A percentile compares a stretch with the other conserved stretches of the same genome.
Evolutionary conservation across 2,888 invertebrate species (phyloP).

Genomic region (Synanthedon andrenaeformis): DNA sequence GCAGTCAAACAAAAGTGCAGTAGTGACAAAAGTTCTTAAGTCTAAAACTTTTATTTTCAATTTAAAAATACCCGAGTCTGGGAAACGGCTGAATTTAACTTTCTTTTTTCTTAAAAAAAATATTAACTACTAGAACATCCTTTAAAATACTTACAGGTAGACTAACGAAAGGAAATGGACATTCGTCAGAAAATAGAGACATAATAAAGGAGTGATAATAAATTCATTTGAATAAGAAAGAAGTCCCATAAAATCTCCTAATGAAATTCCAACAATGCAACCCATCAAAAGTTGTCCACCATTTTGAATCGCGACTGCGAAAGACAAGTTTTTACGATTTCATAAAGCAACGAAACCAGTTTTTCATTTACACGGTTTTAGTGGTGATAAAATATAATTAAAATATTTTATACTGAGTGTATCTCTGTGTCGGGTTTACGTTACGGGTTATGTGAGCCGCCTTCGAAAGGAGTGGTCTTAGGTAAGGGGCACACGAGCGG

Average conservation of each 20-base stretch:
- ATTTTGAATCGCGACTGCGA: constrained; percentile 28
- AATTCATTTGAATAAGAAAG: constrained; percentile 12
- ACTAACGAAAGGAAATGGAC: too few species aligned
- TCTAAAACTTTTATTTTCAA: too few species aligned
- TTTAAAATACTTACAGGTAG: too few species aligned
- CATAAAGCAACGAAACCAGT: constrained; percentile 62
- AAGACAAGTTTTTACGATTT: constrained; percentile 68
- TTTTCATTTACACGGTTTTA: constrained; percentile 70
- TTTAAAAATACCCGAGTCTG: too few species aligned
- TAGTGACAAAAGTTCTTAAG: too few species aligned
- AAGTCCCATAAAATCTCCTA: constrained; percentile 30
- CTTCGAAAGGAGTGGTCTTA: constrained; percentile 33
- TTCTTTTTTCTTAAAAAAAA: too few species aligned
- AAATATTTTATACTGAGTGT: constrained; percentile 65
- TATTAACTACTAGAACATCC: too few species aligned
- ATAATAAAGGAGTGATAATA: neutral
- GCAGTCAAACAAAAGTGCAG: too few species aligned
- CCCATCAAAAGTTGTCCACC: constrained; percentile 46
- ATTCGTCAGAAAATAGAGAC: too few species aligned
- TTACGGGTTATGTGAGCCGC: constrained; percentile 47
- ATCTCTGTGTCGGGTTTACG: constrained; percentile 54
- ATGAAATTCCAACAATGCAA: constrained; percentile 59
- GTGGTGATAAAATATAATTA: constrained; percentile 70
- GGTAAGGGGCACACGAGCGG: constrained; percentile 19
- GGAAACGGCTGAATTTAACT: too few species aligned